Evolutionary conservation across 35 echinoderm and acorn worm species (phyloP).

Genomic region (Patiria miniata): DNA sequence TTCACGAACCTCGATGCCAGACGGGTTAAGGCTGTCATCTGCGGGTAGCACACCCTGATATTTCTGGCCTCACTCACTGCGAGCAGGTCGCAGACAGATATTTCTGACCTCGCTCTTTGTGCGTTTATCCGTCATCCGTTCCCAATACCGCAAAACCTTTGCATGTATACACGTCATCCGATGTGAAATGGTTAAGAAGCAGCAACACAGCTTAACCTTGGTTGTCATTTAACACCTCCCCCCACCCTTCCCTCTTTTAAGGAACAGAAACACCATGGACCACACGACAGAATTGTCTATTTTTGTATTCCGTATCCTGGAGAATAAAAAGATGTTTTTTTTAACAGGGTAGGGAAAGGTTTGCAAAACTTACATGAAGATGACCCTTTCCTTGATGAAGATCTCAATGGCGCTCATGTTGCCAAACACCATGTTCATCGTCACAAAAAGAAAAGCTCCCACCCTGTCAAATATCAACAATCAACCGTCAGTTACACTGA

Average conservation of each 20-base stretch:
- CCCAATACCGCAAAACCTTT: too few relatives aligned
- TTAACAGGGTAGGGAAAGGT: neutral
- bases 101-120: too few relatives aligned
- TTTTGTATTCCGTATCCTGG: too few relatives aligned
- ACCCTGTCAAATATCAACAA: constrained; percentile 55
- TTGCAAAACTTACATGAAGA: constrained; percentile 69
- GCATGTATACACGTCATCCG: too few relatives aligned
- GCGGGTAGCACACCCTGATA: too few relatives aligned
- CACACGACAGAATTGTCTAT: neutral
- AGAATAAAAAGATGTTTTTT: too few relatives aligned
- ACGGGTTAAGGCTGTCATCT: too few relatives aligned
- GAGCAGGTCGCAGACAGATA: too few relatives aligned
- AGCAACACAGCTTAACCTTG: neutral
- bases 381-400: constrained; percentile 73
- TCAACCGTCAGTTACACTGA: neutral
- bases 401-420: constrained; percentile 72
- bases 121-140: too few relatives aligned
- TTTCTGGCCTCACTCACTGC: too few relatives aligned
- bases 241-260: neutral
- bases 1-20: too few relatives aligned
- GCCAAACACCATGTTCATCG: constrained; percentile 82
- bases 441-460: constrained; percentile 82
- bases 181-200: too few relatives aligned
- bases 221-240: neutral
- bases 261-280: neutral